Percentiles rank a stretch among this genome's conserved stretches.
Conservation (phyloP, 2,113 vertebrate genomes). For the Misgurnus mizolepis region DNA sequence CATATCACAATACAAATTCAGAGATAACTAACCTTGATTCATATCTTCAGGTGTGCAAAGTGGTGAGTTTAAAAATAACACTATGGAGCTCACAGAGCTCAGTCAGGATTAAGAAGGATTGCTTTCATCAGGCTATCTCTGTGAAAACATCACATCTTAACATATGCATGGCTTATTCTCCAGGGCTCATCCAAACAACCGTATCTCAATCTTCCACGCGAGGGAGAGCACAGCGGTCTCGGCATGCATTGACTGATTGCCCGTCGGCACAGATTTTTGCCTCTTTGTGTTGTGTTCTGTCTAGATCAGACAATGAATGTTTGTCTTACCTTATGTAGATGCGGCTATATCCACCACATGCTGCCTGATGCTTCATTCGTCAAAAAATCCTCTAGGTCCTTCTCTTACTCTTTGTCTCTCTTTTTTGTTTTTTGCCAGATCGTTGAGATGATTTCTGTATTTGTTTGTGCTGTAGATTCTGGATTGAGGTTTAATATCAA, state of each 20-base stretch:
- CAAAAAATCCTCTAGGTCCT: constrained; percentile 65
- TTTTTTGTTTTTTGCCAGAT: constrained; percentile 61
- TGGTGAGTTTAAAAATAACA: constrained; percentile 6
- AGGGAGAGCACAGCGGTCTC: constrained; percentile 64
- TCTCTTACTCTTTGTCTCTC: constrained; percentile 59
- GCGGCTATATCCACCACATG: constrained; percentile 78
- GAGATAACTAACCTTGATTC: too few relatives aligned
- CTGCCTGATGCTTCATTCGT: constrained; percentile 75
- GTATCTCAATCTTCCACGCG: constrained; percentile 3
- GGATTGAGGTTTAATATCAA: constrained; percentile 56
- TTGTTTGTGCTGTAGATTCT: constrained; percentile 61
- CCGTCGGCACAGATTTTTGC: neutral
- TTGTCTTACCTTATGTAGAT: constrained; percentile 81
- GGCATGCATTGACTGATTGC: neutral
- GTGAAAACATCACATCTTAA: constrained; percentile 56
- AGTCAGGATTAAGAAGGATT: constrained; percentile 66
- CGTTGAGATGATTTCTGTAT: constrained; percentile 66
- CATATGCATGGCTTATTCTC: constrained; percentile 61
- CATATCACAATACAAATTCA: too few relatives aligned
- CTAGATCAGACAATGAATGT: neutral
- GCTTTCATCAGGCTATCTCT: constrained; percentile 59
- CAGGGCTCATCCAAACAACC: constrained; percentile 40
- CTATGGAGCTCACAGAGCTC: constrained; percentile 48
- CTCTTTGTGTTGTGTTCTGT: neutral
- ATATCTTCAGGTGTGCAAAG: neutral